A percentile compares a stretch with the other conserved stretches of the same genome.
phyloP scores from a whole-genome alignment of 2,888 invertebrate species.

The Merodon equestris region DNA sequence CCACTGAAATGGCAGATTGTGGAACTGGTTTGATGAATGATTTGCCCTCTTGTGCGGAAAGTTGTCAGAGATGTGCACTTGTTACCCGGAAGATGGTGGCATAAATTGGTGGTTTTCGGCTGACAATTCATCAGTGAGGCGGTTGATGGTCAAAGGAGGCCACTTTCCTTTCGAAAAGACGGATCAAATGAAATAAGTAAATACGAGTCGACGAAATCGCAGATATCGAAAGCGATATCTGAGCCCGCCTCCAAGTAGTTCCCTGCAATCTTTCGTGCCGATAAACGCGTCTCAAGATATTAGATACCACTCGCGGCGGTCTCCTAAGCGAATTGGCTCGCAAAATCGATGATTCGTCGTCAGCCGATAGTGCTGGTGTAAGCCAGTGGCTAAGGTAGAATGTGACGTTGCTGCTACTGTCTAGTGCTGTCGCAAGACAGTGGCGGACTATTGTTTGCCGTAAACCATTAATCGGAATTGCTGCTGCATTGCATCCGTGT shows the following conservation, averaged over 20 bases:
- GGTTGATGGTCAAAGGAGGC: slow-evolving; percentile 40
- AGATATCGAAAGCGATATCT: slow-evolving; percentile 24
- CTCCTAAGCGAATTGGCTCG: slow-evolving; percentile 62
- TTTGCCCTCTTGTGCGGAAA: slow-evolving; percentile 48
- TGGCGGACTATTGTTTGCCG: slow-evolving; percentile 55
- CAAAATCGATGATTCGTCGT: slow-evolving; percentile 49
- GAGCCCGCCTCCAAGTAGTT: slow-evolving; percentile 52
- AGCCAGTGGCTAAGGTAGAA: too few relatives aligned
- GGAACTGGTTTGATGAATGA: slow-evolving; percentile 61
- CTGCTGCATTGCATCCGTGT: slow-evolving; percentile 31
- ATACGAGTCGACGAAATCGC: slow-evolving; percentile 40
- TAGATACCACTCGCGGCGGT: slow-evolving; percentile 56
- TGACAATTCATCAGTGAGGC: slow-evolving; percentile 52
- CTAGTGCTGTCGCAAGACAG: slow-evolving; percentile 49
- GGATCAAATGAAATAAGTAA: too few relatives aligned
- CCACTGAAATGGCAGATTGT: background rate
- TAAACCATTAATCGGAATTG: slow-evolving; percentile 32
- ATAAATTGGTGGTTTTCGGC: slow-evolving; percentile 50
- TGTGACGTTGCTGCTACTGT: slow-evolving; percentile 20
- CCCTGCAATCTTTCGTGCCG: slow-evolving; percentile 23
- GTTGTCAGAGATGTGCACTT: slow-evolving; percentile 50
- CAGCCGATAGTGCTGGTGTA: slow-evolving; percentile 1
- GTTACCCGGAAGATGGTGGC: slow-evolving; percentile 58
- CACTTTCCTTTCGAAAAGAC: slow-evolving; percentile 52
- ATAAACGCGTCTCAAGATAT: slow-evolving; percentile 36